Percentiles rank a stretch among this genome's conserved stretches.
Evolutionary conservation across 2,888 invertebrate genomes (phyloP).

Genomic region (Agrypnus murinus): DNA sequence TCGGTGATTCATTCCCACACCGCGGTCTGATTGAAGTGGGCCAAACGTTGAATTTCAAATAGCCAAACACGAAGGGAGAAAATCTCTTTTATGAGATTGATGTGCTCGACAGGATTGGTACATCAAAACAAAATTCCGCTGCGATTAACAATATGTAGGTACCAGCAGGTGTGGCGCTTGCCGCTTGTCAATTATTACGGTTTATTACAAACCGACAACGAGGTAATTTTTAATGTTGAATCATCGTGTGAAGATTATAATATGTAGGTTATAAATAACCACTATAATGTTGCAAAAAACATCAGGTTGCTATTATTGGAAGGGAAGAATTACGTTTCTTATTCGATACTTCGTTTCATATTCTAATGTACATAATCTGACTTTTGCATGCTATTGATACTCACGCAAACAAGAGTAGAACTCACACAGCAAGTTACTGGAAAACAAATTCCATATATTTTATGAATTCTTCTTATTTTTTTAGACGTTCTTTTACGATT

Average conservation of each 20-base stretch:
- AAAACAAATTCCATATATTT: too few relatives aligned
- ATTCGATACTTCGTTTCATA: too few relatives aligned
- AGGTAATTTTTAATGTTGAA: conserved; percentile 17
- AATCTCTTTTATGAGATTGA: neutral
- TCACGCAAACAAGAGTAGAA: too few relatives aligned
- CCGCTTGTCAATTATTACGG: conserved; percentile 30
- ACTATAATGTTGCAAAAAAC: neutral
- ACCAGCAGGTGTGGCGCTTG: conserved; percentile 34
- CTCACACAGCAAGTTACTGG: too few relatives aligned
- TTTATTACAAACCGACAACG: conserved; percentile 20
- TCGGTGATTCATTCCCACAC: conserved; percentile 28
- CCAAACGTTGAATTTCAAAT: conserved; percentile 24
- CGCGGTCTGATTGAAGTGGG: conserved; percentile 40
- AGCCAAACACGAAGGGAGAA: neutral
- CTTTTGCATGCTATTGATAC: too few relatives aligned
- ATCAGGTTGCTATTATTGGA: neutral
- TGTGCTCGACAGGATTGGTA: neutral
- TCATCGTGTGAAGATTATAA: conserved; percentile 3
- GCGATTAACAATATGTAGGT: conserved; percentile 17
- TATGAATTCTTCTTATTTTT: too few relatives aligned
- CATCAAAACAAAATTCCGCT: conserved; percentile 30
- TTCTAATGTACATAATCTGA: too few relatives aligned
- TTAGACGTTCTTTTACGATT: too few relatives aligned
- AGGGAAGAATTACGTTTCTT: neutral
- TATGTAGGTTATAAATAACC: too few relatives aligned